These are phyloP conservation scores for Muraenolepis orangiensis DNA, from an alignment of 2,797 vertebrate genomes.

Conservation along the genomic window DNA sequence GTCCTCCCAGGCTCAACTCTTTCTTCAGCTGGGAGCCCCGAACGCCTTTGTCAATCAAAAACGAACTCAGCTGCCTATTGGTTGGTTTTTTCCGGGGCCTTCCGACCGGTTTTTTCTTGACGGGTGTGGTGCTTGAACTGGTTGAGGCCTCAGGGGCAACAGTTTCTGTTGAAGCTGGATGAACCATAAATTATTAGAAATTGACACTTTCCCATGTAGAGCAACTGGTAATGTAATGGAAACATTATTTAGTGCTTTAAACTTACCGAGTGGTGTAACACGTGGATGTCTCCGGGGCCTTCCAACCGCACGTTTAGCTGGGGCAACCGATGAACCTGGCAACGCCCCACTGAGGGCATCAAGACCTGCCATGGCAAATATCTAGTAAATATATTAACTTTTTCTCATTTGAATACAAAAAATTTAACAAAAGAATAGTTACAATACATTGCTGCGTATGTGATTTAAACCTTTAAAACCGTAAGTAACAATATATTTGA, in stretches of 20 bases:
- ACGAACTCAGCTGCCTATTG: conserved; percentile 69
- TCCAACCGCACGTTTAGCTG: conserved; percentile 48
- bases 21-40: conserved; percentile 56
- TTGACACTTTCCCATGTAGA: not conserved
- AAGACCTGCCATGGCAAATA: conserved; percentile 67
- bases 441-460: not conserved
- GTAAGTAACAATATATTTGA: not conserved
- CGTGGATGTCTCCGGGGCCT: conserved; percentile 77
- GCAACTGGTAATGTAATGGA: not conserved
- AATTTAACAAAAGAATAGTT: not conserved
- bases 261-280: conserved; percentile 71
- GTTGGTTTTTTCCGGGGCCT: conserved; percentile 69
- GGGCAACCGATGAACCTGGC: conserved; percentile 68
- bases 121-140: conserved; percentile 60
- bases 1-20: conserved; percentile 62
- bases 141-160: not conserved
- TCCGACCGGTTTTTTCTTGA: conserved; percentile 65
- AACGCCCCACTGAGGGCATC: conserved; percentile 74
- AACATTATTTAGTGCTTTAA: not conserved
- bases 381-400: not conserved
- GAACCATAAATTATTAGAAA: not conserved
- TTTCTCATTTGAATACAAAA: not conserved
- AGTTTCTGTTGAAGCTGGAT: conserved; percentile 60
- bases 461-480: not conserved
- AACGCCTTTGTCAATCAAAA: conserved; percentile 61